Conservation (phyloP, 2,113 vertebrate species). For the Pithys albifrons region DNA sequence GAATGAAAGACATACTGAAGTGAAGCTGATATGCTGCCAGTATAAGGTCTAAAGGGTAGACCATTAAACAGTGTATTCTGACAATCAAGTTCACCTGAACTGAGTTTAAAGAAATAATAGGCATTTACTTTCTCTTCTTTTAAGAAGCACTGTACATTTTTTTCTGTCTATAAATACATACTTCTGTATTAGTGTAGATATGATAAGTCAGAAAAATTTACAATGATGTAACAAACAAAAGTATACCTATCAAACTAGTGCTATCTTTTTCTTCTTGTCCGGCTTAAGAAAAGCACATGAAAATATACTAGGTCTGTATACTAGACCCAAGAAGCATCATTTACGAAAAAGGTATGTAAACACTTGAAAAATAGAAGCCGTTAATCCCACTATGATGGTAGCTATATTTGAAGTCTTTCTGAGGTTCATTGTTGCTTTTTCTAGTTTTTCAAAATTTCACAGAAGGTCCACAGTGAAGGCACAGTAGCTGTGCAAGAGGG, state of each 20-base stretch:
- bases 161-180: neutral
- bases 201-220: neutral
- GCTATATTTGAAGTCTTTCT: neutral
- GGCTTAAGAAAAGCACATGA: neutral
- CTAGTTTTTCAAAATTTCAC: neutral
- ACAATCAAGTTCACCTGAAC: neutral
- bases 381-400: neutral
- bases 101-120: neutral
- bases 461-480: neutral
- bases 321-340: neutral
- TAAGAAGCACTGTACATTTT: neutral
- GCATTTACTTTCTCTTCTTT: neutral
- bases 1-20: neutral
- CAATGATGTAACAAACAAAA: neutral
- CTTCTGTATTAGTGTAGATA: neutral
- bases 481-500: neutral
- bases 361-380: neutral
- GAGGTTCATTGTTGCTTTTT: neutral
- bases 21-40: neutral
- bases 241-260: neutral
- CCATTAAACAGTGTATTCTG: neutral
- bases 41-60: neutral
- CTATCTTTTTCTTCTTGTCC: neutral
- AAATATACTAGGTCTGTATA: neutral
- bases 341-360: neutral